Percentiles rank a stretch among this genome's conserved stretches.
Evolutionary conservation across 2,797 vertebrate genomes (phyloP).

Genomic region (Halcyon smyrnensis): DNA sequence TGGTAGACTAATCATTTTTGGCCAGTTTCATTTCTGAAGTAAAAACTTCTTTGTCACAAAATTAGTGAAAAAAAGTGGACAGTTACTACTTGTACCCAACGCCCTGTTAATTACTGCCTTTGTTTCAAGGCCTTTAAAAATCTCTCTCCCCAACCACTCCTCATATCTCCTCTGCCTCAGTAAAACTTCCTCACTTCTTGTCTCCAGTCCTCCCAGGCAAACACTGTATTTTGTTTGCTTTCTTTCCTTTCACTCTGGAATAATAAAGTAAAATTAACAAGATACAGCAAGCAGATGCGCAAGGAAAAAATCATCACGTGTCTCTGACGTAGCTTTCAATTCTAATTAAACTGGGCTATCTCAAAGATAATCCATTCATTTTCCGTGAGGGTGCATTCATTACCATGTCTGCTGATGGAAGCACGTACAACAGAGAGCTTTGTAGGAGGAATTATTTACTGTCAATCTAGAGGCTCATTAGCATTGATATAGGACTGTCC

Average conservation of each 20-base stretch:
- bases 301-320: neutral
- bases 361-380: neutral
- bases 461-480: neutral
- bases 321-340: neutral
- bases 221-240: neutral
- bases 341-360: neutral
- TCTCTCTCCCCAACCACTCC: neutral
- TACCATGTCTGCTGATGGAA: neutral
- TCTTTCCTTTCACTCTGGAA: neutral
- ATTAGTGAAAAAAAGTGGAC: neutral
- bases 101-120: neutral
- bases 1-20: neutral
- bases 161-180: neutral
- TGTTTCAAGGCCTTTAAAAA: neutral
- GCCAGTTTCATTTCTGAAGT: neutral
- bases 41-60: neutral
- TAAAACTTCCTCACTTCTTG: neutral
- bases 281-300: neutral
- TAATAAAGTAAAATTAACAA: neutral
- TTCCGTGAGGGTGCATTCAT: slow-evolving; percentile 16
- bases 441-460: neutral
- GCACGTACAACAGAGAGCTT: neutral
- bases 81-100: neutral
- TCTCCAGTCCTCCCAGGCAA: neutral
- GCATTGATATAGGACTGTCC: neutral